A percentile compares a stretch with the other conserved stretches of the same genome.
These are phyloP conservation scores for Drosophila siamana DNA, from an alignment of 2,888 invertebrate species.

Conservation along the genomic window DNA sequence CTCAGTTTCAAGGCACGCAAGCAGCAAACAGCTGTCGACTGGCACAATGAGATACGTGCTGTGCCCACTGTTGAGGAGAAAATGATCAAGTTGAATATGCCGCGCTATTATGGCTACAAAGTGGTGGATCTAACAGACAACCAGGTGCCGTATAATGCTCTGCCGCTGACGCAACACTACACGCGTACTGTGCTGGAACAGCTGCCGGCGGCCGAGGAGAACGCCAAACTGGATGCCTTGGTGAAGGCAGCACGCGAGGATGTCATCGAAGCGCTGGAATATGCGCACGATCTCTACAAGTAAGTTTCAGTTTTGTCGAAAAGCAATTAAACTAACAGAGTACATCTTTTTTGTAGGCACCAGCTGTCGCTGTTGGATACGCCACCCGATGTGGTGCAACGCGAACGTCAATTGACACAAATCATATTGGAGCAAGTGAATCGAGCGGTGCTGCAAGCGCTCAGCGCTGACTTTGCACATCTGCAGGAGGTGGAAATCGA, in stretches of 20 bases:
- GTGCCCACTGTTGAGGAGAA: conserved; percentile 93
- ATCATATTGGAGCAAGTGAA: conserved; percentile 89
- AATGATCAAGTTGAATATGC: conserved; percentile 92
- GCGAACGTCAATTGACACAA: conserved; percentile 75
- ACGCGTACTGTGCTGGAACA: conserved; percentile 91
- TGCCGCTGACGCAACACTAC: conserved; percentile 90
- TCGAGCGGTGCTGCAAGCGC: conserved; percentile 88
- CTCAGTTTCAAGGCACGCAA: conserved; percentile 86
- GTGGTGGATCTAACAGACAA: conserved; percentile 88
- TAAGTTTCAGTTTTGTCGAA: conserved; percentile 31
- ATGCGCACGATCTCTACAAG: conserved; percentile 74
- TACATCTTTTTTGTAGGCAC: conserved; percentile 27
- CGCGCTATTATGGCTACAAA: conserved; percentile 92
- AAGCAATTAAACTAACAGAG: background rate
- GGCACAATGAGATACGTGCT: conserved; percentile 88
- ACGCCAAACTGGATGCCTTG: conserved; percentile 46
- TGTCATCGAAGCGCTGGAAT: conserved; percentile 81
- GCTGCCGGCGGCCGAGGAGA: conserved; percentile 25
- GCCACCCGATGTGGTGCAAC: conserved; percentile 35
- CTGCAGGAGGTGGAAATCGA: conserved; percentile 88
- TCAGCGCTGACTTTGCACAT: conserved; percentile 88
- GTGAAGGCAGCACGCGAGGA: conserved; percentile 64
- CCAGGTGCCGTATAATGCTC: conserved; percentile 88
- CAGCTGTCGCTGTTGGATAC: conserved; percentile 27
- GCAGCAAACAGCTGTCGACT: conserved; percentile 85